These are phyloP conservation scores for Choloepus didactylus DNA, from an alignment of 2,797 vertebrate genomes.

Conservation along the genomic window DNA sequence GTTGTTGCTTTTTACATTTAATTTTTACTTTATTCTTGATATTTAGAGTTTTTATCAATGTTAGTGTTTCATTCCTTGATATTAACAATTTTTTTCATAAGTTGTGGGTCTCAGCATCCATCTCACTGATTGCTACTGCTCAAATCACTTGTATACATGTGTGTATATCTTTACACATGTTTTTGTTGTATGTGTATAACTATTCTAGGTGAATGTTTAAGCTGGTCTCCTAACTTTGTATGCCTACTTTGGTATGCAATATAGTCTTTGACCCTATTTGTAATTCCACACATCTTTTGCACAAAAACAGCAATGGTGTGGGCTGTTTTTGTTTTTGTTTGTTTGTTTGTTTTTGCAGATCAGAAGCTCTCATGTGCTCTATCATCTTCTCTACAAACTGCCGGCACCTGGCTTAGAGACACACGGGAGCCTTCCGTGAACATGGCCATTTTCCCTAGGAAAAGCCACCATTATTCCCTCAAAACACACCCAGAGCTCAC, in stretches of 20 bases:
- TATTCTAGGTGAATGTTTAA: constrained; percentile 33
- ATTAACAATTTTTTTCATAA: too few relatives aligned
- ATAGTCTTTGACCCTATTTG: background rate
- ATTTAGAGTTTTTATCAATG: too few relatives aligned
- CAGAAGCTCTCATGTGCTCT: background rate
- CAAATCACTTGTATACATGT: background rate
- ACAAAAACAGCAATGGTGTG: background rate
- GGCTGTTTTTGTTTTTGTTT: background rate
- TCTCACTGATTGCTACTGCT: background rate
- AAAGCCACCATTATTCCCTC: background rate
- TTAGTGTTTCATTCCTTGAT: too few relatives aligned
- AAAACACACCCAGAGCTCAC: background rate
- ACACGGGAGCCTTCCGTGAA: background rate
- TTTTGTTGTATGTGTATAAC: background rate
- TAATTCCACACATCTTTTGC: background rate
- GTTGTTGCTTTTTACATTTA: too few relatives aligned
- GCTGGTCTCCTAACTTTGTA: background rate
- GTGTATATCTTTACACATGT: background rate
- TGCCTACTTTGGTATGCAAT: background rate
- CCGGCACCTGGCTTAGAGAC: background rate
- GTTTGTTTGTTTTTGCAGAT: background rate
- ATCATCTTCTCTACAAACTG: background rate
- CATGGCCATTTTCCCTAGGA: background rate
- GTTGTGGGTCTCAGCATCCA: background rate
- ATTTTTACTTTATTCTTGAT: too few relatives aligned